These are phyloP conservation scores for Drosophila mayaguana DNA, from an alignment of 2,888 invertebrate genomes.

Conservation along the genomic window DNA sequence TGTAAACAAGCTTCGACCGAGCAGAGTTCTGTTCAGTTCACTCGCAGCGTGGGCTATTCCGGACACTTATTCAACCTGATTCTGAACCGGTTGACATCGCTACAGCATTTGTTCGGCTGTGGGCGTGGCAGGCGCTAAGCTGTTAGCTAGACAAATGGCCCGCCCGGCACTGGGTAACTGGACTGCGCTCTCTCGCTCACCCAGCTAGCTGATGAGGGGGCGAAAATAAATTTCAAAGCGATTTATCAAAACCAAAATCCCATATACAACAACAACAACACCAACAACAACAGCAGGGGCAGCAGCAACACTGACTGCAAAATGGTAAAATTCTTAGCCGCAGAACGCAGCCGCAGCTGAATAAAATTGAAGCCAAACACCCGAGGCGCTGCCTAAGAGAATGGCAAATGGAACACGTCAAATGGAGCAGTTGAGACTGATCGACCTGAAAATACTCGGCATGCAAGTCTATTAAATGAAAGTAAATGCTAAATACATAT, in stretches of 20 bases:
- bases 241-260: slow-evolving; percentile 69
- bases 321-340: slow-evolving; percentile 35
- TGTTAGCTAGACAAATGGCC: slow-evolving; percentile 65
- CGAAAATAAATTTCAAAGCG: slow-evolving; percentile 70
- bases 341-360: slow-evolving; percentile 66
- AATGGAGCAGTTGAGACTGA: background rate
- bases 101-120: slow-evolving; percentile 45
- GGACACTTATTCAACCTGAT: slow-evolving; percentile 40
- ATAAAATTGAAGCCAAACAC: slow-evolving; percentile 38
- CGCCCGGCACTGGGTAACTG: slow-evolving; percentile 33
- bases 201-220: slow-evolving; percentile 24
- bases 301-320: slow-evolving; percentile 7
- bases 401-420: slow-evolving; percentile 5
- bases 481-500: too few relatives aligned
- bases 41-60: background rate
- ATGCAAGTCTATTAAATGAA: background rate
- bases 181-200: slow-evolving; percentile 13
- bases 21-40: background rate
- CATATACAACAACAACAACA: slow-evolving; percentile 24
- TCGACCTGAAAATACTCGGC: background rate
- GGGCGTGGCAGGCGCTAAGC: slow-evolving; percentile 52
- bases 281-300: slow-evolving; percentile 8
- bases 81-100: slow-evolving; percentile 52
- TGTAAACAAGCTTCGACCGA: slow-evolving; percentile 6
- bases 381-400: slow-evolving; percentile 1